A percentile compares a stretch with the other conserved stretches of the same genome.
Conservation (phyloP, 2,113 vertebrate species). For the Hippocampus zosterae region DNA sequence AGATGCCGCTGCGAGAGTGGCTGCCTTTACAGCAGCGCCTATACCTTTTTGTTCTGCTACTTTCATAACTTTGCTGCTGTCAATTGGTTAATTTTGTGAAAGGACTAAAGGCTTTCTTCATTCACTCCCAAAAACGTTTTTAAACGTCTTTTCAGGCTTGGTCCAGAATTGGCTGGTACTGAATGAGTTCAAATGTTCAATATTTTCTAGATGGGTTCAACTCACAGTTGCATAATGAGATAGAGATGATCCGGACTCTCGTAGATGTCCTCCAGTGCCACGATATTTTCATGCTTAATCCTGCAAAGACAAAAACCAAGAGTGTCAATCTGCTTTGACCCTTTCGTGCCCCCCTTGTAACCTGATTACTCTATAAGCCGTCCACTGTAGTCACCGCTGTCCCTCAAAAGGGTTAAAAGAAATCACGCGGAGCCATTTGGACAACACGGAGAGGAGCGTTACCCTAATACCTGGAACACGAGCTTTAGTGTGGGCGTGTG, state of each 20-base stretch:
- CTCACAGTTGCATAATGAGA: conserved; percentile 98
- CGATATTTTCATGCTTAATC: conserved; percentile 98
- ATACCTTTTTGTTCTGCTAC: too few species aligned
- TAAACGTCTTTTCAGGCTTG: too few species aligned
- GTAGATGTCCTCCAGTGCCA: conserved; percentile 96
- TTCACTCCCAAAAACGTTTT: too few species aligned
- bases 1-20: too few species aligned
- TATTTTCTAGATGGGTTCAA: conserved; percentile 22
- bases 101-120: too few species aligned
- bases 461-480: conserved; percentile 25
- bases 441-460: background rate
- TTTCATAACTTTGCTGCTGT: too few species aligned
- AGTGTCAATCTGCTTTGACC: background rate
- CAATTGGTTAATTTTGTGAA: too few species aligned
- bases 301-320: conserved; percentile 61
- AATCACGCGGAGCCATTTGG: background rate
- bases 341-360: too few species aligned
- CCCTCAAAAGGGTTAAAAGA: too few species aligned
- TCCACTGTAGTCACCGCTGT: too few species aligned
- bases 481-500: conserved; percentile 29
- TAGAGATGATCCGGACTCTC: conserved; percentile 95
- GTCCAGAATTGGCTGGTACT: too few species aligned
- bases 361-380: background rate
- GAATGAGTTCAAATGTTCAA: background rate
- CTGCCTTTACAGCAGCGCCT: too few species aligned